Evolutionary conservation across 2,113 vertebrate species (phyloP).

Genomic region (Alouatta palliata): DNA sequence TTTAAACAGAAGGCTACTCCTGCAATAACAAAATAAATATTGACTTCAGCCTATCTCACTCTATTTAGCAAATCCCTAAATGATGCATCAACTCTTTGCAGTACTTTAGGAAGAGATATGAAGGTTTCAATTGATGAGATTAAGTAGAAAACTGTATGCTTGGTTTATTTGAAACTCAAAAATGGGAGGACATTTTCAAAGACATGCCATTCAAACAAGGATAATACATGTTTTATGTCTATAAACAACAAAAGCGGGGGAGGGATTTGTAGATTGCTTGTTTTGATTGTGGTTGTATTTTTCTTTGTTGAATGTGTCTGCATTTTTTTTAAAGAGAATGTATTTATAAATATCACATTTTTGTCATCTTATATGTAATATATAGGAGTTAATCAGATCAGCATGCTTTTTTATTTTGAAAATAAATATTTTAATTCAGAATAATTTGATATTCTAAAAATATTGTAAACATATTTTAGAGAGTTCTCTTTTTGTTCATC

Average conservation of each 20-base stretch:
- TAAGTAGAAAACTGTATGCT: not conserved
- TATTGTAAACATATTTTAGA: not conserved
- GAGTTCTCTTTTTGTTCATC: not conserved
- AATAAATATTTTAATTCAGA: not conserved
- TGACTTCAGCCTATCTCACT: not conserved
- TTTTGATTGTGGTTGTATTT: not conserved
- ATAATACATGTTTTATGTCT: not conserved
- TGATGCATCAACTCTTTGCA: not conserved
- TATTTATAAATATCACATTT: not conserved
- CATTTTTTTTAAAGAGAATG: not conserved
- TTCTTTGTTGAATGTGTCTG: not conserved
- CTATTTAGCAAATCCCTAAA: not conserved
- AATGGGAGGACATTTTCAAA: slow-evolving; percentile 32
- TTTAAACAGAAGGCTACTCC: slow-evolving; percentile 44
- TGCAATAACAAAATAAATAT: not conserved
- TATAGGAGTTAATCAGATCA: not conserved
- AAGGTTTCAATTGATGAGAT: not conserved
- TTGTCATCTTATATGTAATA: not conserved
- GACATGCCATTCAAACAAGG: not conserved
- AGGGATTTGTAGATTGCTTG: not conserved
- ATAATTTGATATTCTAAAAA: not conserved
- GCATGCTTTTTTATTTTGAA: not conserved
- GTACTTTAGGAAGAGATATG: slow-evolving; percentile 3
- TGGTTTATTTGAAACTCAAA: slow-evolving; percentile 4
- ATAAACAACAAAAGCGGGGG: not conserved